A percentile compares a stretch with the other conserved stretches of the same genome.
phyloP scores from a whole-genome alignment of 2,888 invertebrate species.

The Allolobophora icterica region DNA sequence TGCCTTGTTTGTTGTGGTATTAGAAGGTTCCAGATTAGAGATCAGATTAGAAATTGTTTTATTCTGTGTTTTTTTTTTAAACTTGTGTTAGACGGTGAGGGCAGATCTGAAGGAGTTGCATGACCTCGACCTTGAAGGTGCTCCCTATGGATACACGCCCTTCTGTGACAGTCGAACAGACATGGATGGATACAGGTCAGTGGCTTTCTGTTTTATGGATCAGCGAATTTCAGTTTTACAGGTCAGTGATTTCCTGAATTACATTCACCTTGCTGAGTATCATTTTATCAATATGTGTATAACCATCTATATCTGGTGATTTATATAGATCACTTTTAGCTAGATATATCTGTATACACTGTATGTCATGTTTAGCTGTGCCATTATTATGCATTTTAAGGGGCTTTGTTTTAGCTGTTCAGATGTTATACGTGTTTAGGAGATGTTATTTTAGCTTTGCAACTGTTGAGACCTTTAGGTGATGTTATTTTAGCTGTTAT shows the following conservation, averaged over 20 bases:
- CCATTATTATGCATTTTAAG: not conserved
- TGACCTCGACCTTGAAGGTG: slow-evolving; percentile 87
- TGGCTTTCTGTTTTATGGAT: not conserved
- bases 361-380: not conserved
- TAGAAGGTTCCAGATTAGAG: too few relatives aligned
- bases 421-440: not conserved
- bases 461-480: too few relatives aligned
- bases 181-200: slow-evolving; percentile 95
- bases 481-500: not conserved
- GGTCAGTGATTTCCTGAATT: not conserved
- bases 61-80: too few relatives aligned
- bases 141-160: slow-evolving; percentile 97
- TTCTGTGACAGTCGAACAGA: slow-evolving; percentile 96
- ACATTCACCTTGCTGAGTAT: not conserved
- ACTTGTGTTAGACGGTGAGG: slow-evolving; percentile 78
- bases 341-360: not conserved
- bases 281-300: too few relatives aligned
- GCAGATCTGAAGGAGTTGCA: slow-evolving; percentile 90
- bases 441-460: too few relatives aligned
- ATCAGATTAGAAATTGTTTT: too few relatives aligned
- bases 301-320: not conserved
- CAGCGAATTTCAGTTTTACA: not conserved
- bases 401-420: not conserved
- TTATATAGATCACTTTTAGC: not conserved
- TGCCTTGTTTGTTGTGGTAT: too few relatives aligned